Evolutionary conservation across 2,797 vertebrate species (phyloP).

Genomic region (Phyllotis vaccarum): DNA sequence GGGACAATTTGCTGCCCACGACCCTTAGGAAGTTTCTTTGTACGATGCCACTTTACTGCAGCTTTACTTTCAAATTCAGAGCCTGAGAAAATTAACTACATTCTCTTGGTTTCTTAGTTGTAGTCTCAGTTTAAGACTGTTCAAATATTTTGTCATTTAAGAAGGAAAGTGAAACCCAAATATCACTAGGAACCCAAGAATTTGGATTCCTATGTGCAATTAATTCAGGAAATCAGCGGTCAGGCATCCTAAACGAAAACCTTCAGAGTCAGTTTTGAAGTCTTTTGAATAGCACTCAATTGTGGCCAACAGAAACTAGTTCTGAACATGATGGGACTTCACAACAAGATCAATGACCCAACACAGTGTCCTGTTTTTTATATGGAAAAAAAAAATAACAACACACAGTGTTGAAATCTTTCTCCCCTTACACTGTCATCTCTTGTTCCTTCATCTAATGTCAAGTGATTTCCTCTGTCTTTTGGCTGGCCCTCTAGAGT

Average conservation of each 20-base stretch:
- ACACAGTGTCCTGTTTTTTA: not conserved
- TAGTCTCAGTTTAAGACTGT: slow-evolving; percentile 15
- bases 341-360: not conserved
- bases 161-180: not conserved
- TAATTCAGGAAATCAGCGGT: slow-evolving; percentile 15
- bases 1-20: not conserved
- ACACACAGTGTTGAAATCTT: not conserved
- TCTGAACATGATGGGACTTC: not conserved
- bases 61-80: not conserved
- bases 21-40: not conserved
- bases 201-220: not conserved
- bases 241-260: not conserved
- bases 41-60: too few species aligned
- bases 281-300: slow-evolving; percentile 40
- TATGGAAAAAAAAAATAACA: not conserved
- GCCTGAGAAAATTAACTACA: not conserved
- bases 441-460: not conserved
- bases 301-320: not conserved
- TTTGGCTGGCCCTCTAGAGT: not conserved
- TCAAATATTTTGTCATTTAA: slow-evolving; percentile 10
- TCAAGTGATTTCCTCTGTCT: not conserved
- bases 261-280: not conserved
- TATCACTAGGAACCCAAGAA: not conserved
- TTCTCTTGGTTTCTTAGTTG: not conserved
- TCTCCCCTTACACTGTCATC: not conserved